A percentile compares a stretch with the other conserved stretches of the same genome.
Conservation (phyloP, 1,140 invertebrate genomes). For the Hormaphis cornu region DNA sequence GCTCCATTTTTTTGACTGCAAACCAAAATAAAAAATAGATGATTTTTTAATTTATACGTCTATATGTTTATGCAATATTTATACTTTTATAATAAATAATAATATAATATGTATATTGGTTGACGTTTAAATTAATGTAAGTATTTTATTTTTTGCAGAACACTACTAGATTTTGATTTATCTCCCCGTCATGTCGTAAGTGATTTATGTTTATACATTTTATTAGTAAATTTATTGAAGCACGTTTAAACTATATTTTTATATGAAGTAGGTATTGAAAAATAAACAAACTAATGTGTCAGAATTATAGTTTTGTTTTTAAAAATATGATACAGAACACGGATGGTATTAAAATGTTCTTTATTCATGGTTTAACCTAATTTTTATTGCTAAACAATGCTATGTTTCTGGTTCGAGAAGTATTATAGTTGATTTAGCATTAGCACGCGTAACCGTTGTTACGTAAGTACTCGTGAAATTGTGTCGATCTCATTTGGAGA, state of each 20-base stretch:
- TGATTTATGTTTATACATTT: neutral
- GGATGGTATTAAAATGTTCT: neutral
- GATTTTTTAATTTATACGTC: neutral
- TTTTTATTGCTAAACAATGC: constrained; percentile 20
- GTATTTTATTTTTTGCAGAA: constrained; percentile 24
- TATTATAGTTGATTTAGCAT: constrained; percentile 31
- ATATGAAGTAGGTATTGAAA: no score
- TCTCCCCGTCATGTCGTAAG: constrained; percentile 24
- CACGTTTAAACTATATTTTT: neutral
- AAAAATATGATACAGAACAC: neutral
- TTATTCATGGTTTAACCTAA: constrained; percentile 15
- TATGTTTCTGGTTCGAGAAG: constrained; percentile 27
- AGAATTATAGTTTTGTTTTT: neutral
- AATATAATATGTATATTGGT: neutral
- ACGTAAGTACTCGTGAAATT: constrained; percentile 29
- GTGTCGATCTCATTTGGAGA: constrained; percentile 31
- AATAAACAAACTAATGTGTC: neutral
- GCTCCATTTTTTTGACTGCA: neutral
- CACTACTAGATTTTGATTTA: constrained; percentile 21
- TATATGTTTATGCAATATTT: neutral
- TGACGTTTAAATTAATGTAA: neutral
- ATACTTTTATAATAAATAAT: neutral
- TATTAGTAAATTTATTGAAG: neutral
- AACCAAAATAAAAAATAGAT: neutral
- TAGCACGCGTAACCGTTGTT: constrained; percentile 24